phyloP scores from a whole-genome alignment of 2,888 invertebrate species.

The Gastracanthus pulcherrimus region DNA sequence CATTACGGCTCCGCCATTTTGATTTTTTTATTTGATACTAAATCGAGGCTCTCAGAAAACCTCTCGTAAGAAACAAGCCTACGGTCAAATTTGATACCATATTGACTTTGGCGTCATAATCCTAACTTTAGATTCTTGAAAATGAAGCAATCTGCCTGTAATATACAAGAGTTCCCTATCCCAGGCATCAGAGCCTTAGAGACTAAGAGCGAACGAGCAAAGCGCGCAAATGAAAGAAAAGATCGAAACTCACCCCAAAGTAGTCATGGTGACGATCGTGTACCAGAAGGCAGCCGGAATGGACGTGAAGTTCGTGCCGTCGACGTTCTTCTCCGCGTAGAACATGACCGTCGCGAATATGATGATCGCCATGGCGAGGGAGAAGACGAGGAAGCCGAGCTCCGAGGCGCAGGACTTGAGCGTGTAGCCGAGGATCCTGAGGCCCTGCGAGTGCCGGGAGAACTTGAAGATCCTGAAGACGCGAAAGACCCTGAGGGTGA shows the following conservation, averaged over 20 bases:
- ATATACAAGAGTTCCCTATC: background rate
- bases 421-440: slow-evolving; percentile 99
- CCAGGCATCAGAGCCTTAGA: too few species aligned
- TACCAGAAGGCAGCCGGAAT: slow-evolving; percentile 99
- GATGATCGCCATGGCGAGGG: slow-evolving; percentile 99
- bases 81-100: too few species aligned
- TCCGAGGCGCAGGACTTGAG: slow-evolving; percentile 99
- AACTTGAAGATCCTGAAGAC: slow-evolving; percentile 99
- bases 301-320: slow-evolving; percentile 97
- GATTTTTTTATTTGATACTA: too few species aligned
- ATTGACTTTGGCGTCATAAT: too few species aligned
- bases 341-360: slow-evolving; percentile 99
- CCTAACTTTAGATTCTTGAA: too few species aligned
- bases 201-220: background rate
- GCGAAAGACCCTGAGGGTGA: slow-evolving; percentile 98
- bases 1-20: too few species aligned
- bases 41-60: too few species aligned
- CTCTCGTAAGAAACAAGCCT: too few species aligned
- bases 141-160: background rate
- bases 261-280: slow-evolving; percentile 99
- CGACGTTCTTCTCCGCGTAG: slow-evolving; percentile 99
- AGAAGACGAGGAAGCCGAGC: slow-evolving; percentile 99
- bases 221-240: background rate
- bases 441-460: slow-evolving; percentile 98
- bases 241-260: slow-evolving; percentile 91